phyloP scores from a whole-genome alignment of 2,888 invertebrate species.

The Mythimna albipuncta region DNA sequence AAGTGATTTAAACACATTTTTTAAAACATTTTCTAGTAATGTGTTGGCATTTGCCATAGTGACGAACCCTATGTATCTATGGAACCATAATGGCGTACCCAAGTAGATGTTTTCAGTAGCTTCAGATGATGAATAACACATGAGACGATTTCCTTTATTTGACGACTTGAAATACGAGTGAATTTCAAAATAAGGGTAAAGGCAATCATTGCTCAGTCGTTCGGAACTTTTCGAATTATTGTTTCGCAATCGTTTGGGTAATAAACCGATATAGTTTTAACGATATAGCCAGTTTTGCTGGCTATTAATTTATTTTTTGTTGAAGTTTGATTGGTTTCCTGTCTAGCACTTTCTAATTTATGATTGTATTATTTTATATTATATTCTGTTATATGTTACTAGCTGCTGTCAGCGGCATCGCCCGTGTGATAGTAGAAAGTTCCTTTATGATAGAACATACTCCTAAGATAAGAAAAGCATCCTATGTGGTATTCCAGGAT shows the following conservation, averaged over 20 bases:
- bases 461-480: too few species aligned
- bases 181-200: slow-evolving; percentile 70
- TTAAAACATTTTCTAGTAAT: too few species aligned
- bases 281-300: slow-evolving; percentile 28
- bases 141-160: slow-evolving; percentile 77
- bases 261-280: slow-evolving; percentile 61
- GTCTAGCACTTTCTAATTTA: neutral
- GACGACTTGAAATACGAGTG: slow-evolving; percentile 71
- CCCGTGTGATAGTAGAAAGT: too few species aligned
- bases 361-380: neutral
- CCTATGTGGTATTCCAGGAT: too few species aligned
- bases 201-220: slow-evolving; percentile 60
- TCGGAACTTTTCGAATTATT: slow-evolving; percentile 62
- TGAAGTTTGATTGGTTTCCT: slow-evolving; percentile 42
- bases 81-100: slow-evolving; percentile 45
- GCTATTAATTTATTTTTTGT: slow-evolving; percentile 18
- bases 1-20: too few species aligned
- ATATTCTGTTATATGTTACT: too few species aligned
- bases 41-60: neutral
- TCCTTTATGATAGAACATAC: too few species aligned
- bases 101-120: slow-evolving; percentile 63
- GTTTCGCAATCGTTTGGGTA: slow-evolving; percentile 45
- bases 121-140: slow-evolving; percentile 77
- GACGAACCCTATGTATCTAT: neutral
- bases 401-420: too few species aligned